Evolutionary conservation across 2,113 vertebrate species (phyloP), one percentile per base, ranked within the genome.

Genomic region (Poeciliopsis retropinna): DNA sequence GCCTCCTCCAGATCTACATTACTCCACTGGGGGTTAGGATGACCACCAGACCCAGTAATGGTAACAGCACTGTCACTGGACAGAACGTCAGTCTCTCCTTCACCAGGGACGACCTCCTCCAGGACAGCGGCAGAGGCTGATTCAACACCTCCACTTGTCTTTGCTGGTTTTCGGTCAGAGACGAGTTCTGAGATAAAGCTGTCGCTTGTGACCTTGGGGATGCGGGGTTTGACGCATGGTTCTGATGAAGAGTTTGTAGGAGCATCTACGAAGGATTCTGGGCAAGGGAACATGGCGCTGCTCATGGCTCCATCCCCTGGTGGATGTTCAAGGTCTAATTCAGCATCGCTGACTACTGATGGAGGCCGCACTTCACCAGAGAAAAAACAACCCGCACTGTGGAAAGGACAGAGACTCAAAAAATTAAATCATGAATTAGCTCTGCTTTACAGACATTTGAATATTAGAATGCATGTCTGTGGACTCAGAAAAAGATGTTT

Each of bases 361-460:
- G 95, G 94, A 76, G 92, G 94, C 63, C 93, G 95, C 70, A 96
- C 95, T 90, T 99, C 97, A 5, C 96, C 96, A 1, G 95, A 94
- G 87, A 99, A 99, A 92, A 95, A 99, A 93, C 96, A 98, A 85
- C 98, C 97, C 4, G 97, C 97, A 11, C 98, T 99, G 79, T 4
- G 30, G 72, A 32, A 37, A 69, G 67, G 72, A 83, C 68, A 83
- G 67, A 44, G 27, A 47, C 19, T 15, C 78, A 69, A 30, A n/a
- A 69, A 60, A 3, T 34, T 32, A 47, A 47, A 47, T 19, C 17
- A 6, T 47, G 44, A 47, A 47, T 1, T 14, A 27, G 6, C n/a
- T 11, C 5, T 29, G 2, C 9, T 17, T 14, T 5, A 51, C 28
- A 54, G 25, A n/a, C 51, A 57, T 17, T 51, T 11, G 25, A 37